Evolutionary conservation across 35 echinoderm and acorn worm species (phyloP), one percentile per base, ranked within the genome.

Genomic region (Strongylocentrotus purpuratus): DNA sequence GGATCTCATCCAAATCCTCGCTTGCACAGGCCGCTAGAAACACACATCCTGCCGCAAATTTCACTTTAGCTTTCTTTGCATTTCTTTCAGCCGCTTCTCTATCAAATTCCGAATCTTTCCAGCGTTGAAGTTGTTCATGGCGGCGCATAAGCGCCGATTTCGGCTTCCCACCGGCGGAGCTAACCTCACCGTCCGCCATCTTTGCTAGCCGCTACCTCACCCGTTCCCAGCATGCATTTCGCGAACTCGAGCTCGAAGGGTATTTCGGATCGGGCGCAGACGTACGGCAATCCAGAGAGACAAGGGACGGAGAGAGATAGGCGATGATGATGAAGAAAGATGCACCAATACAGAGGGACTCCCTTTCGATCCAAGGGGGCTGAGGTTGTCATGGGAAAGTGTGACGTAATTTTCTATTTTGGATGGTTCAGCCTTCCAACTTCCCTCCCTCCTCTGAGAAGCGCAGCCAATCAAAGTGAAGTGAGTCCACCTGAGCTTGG

Each of bases 21-120:
- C 97, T 99, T 87, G 98, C 96, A 98, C 98, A 99, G 61, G 97
- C 95, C 94, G 98, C 98, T 87, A 99, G 94, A 94, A 99, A 99
- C 32, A 99, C 98, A 98, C 98, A 99, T 95, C 98, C 98, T 88
- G 95, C 86, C 87, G 96, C 91, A 96, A 99, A 99, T 95, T 99
- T 99, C 59, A 99, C 95, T 96, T 95, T 96, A 95, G 95, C 96
- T 47, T 94, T 97, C 91, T 97, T 97, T 45, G 95, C 93, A 97
- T 70, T 89, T 52, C 94, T 90, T 47, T 59, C 93, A 59, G 85
- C 71, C 35, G 85, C 20, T 95, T 96, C 96, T 95, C 96, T 99
- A 61, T 96, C 96, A 33, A 97, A 95, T 97, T 99, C 98, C 91
- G 98, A 99, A 70, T 93, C 96, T 96, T 97, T 96, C 98, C 98